Conservation (phyloP, 2,888 invertebrate species). For the Spicauda simplicius region DNA sequence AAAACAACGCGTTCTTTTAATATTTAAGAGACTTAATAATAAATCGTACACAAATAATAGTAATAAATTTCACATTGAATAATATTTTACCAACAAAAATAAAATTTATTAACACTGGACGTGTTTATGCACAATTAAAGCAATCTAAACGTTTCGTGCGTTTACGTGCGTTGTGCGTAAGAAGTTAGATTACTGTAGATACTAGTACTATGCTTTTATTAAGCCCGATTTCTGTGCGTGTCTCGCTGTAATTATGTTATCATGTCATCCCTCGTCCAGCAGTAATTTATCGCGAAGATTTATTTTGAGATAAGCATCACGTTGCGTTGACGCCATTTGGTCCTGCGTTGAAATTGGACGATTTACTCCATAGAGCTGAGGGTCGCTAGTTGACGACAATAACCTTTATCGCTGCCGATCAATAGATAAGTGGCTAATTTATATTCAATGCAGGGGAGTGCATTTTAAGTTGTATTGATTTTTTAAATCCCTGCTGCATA, state of each 20-base stretch:
- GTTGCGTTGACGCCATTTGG: slow-evolving; percentile 79
- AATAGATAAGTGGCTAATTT: slow-evolving; percentile 70
- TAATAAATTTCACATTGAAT: too few relatives aligned
- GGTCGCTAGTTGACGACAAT: slow-evolving; percentile 72
- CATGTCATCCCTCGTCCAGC: slow-evolving; percentile 62
- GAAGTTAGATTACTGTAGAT: too few relatives aligned
- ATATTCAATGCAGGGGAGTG: slow-evolving; percentile 63
- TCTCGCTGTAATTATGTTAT: slow-evolving; percentile 76
- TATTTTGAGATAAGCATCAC: slow-evolving; percentile 70
- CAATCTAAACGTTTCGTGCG: too few relatives aligned
- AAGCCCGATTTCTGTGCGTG: slow-evolving; percentile 47
- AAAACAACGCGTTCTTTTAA: too few relatives aligned
- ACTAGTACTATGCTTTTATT: neutral
- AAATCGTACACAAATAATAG: too few relatives aligned
- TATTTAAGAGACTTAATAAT: too few relatives aligned
- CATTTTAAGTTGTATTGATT: slow-evolving; percentile 51
- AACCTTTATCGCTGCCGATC: slow-evolving; percentile 70
- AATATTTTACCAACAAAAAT: too few relatives aligned
- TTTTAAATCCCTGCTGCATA: slow-evolving; percentile 53
- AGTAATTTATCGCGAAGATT: slow-evolving; percentile 70
- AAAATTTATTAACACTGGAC: too few relatives aligned
- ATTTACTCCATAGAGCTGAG: slow-evolving; percentile 72
- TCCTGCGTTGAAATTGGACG: slow-evolving; percentile 73
- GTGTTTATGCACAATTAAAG: too few relatives aligned
- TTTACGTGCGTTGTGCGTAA: too few relatives aligned